A percentile compares a stretch with the other conserved stretches of the same genome.
Conservation (phyloP, 2,888 invertebrate species). For the Sesia apiformis region DNA sequence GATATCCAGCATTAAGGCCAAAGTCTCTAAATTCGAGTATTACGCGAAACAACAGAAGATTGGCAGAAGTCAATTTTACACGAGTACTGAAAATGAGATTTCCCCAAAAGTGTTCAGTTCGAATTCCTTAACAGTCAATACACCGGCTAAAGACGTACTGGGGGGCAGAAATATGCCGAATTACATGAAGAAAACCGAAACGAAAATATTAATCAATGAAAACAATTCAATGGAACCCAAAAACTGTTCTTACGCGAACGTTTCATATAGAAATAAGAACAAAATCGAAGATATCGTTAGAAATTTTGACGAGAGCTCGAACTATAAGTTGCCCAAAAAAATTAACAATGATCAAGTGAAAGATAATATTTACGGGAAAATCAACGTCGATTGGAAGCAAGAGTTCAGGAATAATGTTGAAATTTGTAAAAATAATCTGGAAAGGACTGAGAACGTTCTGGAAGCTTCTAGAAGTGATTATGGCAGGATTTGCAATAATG, state of each 20-base stretch:
- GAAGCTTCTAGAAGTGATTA: conserved; percentile 8
- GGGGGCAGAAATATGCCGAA: conserved; percentile 77
- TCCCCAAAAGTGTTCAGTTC: conserved; percentile 88
- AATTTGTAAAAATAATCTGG: conserved; percentile 10
- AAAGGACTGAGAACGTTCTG: conserved; percentile 13
- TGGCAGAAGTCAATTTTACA: conserved; percentile 59
- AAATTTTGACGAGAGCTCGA: conserved; percentile 57
- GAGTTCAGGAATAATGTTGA: conserved; percentile 14
- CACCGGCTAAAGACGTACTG: conserved; percentile 87
- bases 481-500: conserved; percentile 20
- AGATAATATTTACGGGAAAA: conserved; percentile 58
- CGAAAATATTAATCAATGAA: conserved; percentile 48
- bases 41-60: conserved; percentile 79
- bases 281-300: conserved; percentile 65
- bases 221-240: conserved; percentile 52
- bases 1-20: conserved; percentile 77
- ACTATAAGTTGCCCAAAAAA: conserved; percentile 49
- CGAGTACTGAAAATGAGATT: conserved; percentile 54
- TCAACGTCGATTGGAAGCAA: conserved; percentile 32
- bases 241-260: conserved; percentile 56
- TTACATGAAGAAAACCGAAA: conserved; percentile 75
- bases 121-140: conserved; percentile 84
- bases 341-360: conserved; percentile 54
- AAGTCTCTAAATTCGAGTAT: conserved; percentile 87
- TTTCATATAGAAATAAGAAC: conserved; percentile 50